Conservation (phyloP, 2,888 invertebrate species). For the Nephrotoma flavescens region DNA sequence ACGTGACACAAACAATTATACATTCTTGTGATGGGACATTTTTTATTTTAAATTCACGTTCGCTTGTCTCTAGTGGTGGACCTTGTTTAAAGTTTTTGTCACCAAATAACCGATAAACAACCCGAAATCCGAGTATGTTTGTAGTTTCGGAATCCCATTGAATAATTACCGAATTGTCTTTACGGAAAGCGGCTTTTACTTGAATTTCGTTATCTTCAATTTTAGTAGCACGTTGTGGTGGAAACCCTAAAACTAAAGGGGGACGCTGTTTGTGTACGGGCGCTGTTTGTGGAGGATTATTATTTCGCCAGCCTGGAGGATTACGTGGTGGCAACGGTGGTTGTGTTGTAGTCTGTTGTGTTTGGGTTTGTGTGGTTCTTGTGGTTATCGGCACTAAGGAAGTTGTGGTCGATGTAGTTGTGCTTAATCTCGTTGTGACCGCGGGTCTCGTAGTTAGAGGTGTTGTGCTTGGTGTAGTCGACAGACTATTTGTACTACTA, state of each 20-base stretch:
- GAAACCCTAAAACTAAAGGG: conserved; percentile 55
- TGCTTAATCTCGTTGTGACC: conserved; percentile 10
- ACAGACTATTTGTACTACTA: conserved; percentile 15
- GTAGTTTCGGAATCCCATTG: conserved; percentile 84
- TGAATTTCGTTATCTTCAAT: conserved; percentile 62
- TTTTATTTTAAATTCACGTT: conserved; percentile 83
- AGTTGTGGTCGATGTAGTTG: conserved; percentile 9
- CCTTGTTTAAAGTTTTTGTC: conserved; percentile 83
- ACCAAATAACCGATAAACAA: conserved; percentile 78
- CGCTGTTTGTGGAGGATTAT: conserved; percentile 7
- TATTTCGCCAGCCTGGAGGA: conserved; percentile 31
- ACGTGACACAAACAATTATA: conserved; percentile 85
- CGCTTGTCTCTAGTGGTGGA: conserved; percentile 75
- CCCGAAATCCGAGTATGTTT: conserved; percentile 77
- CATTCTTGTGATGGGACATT: conserved; percentile 89
- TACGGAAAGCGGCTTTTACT: conserved; percentile 66
- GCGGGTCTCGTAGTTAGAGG: conserved; percentile 11
- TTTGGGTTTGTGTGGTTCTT: not conserved
- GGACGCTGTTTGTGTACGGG: conserved; percentile 37
- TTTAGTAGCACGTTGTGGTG: conserved; percentile 47
- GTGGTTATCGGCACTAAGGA: not conserved
- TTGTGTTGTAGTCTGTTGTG: not conserved
- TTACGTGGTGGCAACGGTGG: conserved; percentile 13
- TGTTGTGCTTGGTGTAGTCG: conserved; percentile 15
- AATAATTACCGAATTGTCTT: conserved; percentile 76